phyloP scores from a whole-genome alignment of 2,888 invertebrate genomes.

The Periphyllus acericola region DNA sequence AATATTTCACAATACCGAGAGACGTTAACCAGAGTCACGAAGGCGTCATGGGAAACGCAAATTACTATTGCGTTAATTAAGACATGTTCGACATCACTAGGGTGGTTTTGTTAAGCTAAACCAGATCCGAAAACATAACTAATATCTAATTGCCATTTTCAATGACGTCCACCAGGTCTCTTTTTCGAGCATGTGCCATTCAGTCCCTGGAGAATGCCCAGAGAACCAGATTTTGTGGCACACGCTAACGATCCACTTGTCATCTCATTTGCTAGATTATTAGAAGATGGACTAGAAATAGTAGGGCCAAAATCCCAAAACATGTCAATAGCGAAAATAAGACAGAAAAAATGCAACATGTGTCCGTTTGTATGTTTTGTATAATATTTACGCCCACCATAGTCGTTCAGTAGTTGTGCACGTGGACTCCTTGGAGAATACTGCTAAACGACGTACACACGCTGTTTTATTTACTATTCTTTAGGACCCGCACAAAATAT shows the following conservation, averaged over 20 bases:
- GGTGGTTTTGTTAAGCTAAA: conserved; percentile 22
- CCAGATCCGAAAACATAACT: conserved; percentile 32
- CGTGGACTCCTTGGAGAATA: conserved; percentile 58
- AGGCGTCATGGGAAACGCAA: conserved; percentile 54
- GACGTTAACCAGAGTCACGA: conserved; percentile 42
- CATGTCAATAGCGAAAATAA: conserved; percentile 50
- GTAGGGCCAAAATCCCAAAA: conserved; percentile 63
- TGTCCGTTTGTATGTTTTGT: conserved; percentile 58
- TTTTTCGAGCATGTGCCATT: conserved; percentile 44
- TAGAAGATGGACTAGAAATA: conserved; percentile 28
- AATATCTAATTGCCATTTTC: conserved; percentile 42
- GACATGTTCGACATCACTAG: conserved; percentile 6
- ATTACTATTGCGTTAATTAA: conserved; percentile 40
- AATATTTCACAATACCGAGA: background rate
- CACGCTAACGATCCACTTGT: conserved; percentile 44
- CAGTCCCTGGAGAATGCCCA: conserved; percentile 37
- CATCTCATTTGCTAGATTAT: conserved; percentile 6
- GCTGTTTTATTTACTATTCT: conserved; percentile 17
- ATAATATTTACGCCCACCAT: conserved; percentile 58
- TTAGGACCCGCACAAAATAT: background rate
- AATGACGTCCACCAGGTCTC: conserved; percentile 13
- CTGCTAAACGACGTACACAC: conserved; percentile 37
- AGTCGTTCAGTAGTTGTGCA: conserved; percentile 37
- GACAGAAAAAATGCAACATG: conserved; percentile 51
- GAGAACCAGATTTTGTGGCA: conserved; percentile 36